Conservation (phyloP, 2,113 vertebrate genomes). For the Petromus typicus region DNA sequence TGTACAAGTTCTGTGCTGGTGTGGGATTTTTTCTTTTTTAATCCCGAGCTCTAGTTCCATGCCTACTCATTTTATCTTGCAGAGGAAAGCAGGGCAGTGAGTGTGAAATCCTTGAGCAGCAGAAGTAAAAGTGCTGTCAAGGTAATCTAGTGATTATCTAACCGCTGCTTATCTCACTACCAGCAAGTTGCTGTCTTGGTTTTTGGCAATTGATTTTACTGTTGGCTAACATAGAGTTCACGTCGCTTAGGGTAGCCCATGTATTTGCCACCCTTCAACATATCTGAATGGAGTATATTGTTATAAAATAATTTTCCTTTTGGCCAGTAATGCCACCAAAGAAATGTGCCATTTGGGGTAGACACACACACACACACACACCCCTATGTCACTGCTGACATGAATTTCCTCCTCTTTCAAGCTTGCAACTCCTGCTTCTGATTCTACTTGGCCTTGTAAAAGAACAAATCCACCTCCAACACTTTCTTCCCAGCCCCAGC, state of each 20-base stretch:
- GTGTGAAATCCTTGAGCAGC: neutral
- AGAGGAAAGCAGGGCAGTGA: neutral
- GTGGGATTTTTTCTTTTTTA: neutral
- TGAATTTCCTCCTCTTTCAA: neutral
- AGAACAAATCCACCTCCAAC: neutral
- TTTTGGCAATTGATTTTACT: neutral
- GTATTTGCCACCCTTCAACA: neutral
- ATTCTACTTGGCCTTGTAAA: slow-evolving; percentile 6
- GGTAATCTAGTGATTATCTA: neutral
- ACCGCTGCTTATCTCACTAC: neutral
- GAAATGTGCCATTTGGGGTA: neutral
- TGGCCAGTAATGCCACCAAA: neutral
- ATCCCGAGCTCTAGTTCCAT: neutral
- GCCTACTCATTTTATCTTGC: neutral
- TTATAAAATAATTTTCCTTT: neutral
- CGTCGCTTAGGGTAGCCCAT: neutral
- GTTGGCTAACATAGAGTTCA: neutral
- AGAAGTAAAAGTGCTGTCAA: neutral
- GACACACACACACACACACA: neutral
- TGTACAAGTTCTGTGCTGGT: neutral
- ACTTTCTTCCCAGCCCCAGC: neutral
- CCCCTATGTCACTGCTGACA: neutral
- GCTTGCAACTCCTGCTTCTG: neutral
- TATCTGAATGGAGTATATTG: neutral
- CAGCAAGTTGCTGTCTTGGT: neutral